These are phyloP conservation scores for Nemopilema nomurai DNA, from an alignment of 30 jellyfish, hydroid and myxozoan genomes.

Conservation along the genomic window DNA sequence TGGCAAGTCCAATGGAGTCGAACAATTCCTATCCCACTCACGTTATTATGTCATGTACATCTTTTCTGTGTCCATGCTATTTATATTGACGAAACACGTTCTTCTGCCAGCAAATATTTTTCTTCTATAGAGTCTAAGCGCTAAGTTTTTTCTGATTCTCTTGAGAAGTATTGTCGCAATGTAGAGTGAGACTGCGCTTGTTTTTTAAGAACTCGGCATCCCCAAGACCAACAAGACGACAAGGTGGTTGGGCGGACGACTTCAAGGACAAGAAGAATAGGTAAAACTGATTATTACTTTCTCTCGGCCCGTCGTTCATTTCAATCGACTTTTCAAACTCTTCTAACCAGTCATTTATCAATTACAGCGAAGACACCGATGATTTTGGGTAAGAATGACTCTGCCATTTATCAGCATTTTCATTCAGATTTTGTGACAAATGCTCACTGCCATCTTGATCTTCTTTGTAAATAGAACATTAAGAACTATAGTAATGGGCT, in stretches of 20 bases:
- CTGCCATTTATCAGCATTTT: background rate
- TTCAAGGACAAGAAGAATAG: constrained; percentile 78
- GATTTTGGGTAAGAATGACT: constrained; percentile 51
- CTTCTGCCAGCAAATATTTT: background rate
- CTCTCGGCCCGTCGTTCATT: background rate
- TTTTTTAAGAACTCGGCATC: constrained; percentile 45
- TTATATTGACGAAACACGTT: background rate
- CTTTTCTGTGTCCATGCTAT: too few species aligned
- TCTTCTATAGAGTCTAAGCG: background rate
- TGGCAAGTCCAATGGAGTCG: too few species aligned
- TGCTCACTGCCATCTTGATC: too few species aligned
- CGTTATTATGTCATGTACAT: too few species aligned
- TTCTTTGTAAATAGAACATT: too few species aligned
- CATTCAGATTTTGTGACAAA: background rate
- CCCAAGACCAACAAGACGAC: constrained; percentile 94
- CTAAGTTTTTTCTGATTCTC: background rate
- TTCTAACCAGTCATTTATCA: constrained; percentile 8
- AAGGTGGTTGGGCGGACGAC: constrained; percentile 98
- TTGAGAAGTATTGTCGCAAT: background rate
- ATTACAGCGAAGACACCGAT: constrained; percentile 59
- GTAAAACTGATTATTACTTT: constrained; percentile 25
- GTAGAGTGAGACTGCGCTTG: background rate
- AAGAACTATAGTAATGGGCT: too few species aligned
- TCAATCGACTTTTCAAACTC: constrained; percentile 15
- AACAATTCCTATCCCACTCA: too few species aligned